Conservation (phyloP, 2,797 vertebrate genomes). For the Cynodonichthys magdalenae region DNA sequence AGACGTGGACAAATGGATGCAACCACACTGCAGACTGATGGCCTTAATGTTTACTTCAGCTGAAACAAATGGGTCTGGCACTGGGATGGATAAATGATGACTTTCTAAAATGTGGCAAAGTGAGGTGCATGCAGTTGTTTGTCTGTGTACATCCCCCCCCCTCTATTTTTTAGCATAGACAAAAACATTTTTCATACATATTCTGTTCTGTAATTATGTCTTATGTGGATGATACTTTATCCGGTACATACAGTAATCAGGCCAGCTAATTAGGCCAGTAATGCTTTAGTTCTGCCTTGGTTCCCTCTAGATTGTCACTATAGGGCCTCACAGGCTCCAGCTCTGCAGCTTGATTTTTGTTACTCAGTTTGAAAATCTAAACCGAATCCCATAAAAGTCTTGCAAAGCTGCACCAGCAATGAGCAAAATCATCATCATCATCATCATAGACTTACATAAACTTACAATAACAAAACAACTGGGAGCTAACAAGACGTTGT, state of each 20-base stretch:
- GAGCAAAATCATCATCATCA: slow-evolving; percentile 15
- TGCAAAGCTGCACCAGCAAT: slow-evolving; percentile 11
- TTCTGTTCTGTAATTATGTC: slow-evolving; percentile 38
- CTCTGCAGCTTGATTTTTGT: slow-evolving; percentile 31
- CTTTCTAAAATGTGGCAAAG: slow-evolving; percentile 31
- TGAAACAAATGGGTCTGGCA: slow-evolving; percentile 67
- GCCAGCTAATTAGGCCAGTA: slow-evolving; percentile 79
- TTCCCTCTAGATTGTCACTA: slow-evolving; percentile 71
- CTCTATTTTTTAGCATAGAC: slow-evolving; percentile 4
- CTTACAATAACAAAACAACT: slow-evolving; percentile 47
- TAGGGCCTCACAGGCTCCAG: slow-evolving; percentile 59
- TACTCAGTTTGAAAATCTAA: slow-evolving; percentile 43
- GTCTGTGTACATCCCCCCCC: slow-evolving; percentile 4
- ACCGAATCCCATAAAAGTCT: slow-evolving; percentile 19
- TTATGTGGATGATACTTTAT: slow-evolving; percentile 55
- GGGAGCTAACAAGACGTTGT: slow-evolving; percentile 53
- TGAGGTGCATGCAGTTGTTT: slow-evolving; percentile 7
- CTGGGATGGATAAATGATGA: slow-evolving; percentile 59
- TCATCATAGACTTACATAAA: slow-evolving; percentile 51
- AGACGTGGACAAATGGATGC: slow-evolving; percentile 78
- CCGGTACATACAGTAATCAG: slow-evolving; percentile 72
- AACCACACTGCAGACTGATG: slow-evolving; percentile 70
- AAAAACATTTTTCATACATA: slow-evolving; percentile 15
- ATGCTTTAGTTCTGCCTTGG: slow-evolving; percentile 67
- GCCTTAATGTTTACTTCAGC: slow-evolving; percentile 77